Conservation (phyloP, 2,797 vertebrate species). For the Sebastes itinus region DNA sequence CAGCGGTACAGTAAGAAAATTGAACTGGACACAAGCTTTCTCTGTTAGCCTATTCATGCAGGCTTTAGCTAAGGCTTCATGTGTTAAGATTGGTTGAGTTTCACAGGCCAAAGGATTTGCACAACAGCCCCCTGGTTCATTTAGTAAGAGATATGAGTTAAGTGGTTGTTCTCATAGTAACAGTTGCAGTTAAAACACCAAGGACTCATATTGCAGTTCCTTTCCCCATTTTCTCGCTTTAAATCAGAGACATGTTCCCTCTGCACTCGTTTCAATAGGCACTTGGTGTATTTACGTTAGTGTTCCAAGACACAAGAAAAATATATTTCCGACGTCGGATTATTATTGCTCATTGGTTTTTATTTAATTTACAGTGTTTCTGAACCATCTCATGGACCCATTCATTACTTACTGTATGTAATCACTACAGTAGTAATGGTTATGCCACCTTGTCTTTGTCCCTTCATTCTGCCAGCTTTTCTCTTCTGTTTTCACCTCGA, state of each 20-base stretch:
- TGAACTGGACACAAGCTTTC: not conserved
- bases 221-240: not conserved
- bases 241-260: not conserved
- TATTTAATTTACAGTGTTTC: not conserved
- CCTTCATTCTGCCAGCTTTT: not conserved
- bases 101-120: conserved; percentile 16
- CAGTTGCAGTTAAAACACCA: not conserved
- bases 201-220: not conserved
- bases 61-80: not conserved
- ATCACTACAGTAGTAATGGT: not conserved
- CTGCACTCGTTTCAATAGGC: not conserved
- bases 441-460: not conserved
- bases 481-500: conserved; percentile 48
- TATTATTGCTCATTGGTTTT: not conserved
- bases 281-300: not conserved
- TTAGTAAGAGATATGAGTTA: not conserved
- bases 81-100: not conserved
- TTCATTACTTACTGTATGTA: not conserved
- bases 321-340: not conserved
- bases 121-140: not conserved
- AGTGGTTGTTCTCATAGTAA: not conserved
- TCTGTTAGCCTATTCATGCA: not conserved
- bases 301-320: not conserved
- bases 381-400: not conserved
- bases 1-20: not conserved